Evolutionary conservation across 1,140 invertebrate species (phyloP).

Genomic region (Sminthurides bifidus): DNA sequence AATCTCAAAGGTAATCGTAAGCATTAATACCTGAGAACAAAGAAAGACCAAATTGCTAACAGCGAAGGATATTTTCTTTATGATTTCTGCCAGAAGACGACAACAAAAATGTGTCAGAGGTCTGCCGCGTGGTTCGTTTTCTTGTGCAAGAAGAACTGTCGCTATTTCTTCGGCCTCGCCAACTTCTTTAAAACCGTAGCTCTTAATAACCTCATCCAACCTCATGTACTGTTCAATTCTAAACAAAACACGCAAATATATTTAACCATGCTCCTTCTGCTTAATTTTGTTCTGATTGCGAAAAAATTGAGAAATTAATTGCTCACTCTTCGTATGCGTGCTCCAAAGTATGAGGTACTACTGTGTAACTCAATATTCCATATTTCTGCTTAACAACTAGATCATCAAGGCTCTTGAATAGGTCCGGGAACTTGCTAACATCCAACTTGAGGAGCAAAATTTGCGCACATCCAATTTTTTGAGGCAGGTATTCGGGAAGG

Average conservation of each 20-base stretch:
- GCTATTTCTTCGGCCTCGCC: too few species aligned
- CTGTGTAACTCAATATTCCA: neutral
- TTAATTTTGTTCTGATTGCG: neutral
- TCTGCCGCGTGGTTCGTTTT: too few species aligned
- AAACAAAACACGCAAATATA: neutral
- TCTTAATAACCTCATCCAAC: neutral
- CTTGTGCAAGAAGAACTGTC: too few species aligned
- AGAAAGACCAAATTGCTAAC: too few species aligned
- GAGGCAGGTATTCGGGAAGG: neutral
- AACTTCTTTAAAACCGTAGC: too few species aligned
- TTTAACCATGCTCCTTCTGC: too few species aligned
- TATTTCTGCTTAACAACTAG: neutral
- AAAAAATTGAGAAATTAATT: neutral
- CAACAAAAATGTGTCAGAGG: too few species aligned
- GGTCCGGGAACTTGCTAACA: neutral
- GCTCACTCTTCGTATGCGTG: neutral
- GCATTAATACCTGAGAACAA: too few species aligned
- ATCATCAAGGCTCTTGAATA: neutral
- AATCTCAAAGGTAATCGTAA: too few species aligned
- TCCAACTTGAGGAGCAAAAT: neutral
- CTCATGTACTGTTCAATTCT: neutral
- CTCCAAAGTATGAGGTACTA: neutral
- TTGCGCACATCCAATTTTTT: neutral
- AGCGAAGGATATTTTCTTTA: too few species aligned
- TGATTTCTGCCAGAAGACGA: too few species aligned